phyloP scores from a whole-genome alignment of 2,888 invertebrate genomes.

The Thymelicus acteon region DNA sequence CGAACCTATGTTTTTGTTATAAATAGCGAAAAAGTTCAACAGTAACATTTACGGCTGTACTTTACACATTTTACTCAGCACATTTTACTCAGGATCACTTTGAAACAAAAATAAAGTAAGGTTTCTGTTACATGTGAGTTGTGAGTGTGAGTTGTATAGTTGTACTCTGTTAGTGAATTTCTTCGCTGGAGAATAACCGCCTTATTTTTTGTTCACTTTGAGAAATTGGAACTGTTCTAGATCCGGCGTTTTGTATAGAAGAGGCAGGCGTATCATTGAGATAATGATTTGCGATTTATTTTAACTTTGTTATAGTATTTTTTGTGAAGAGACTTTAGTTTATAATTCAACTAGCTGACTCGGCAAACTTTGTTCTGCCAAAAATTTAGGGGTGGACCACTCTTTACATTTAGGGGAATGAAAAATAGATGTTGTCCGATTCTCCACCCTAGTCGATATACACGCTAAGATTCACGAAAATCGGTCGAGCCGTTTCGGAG shows the following conservation, averaged over 20 bases:
- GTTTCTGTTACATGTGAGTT: constrained; percentile 5
- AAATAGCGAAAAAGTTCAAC: background rate
- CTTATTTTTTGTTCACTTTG: background rate
- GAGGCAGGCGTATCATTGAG: background rate
- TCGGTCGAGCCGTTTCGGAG: too few relatives aligned
- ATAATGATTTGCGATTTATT: too few relatives aligned
- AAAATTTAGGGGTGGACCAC: too few relatives aligned
- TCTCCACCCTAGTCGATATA: too few relatives aligned
- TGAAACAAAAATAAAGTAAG: constrained; percentile 4
- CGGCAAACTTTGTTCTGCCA: too few relatives aligned
- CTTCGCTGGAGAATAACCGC: background rate
- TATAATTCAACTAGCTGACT: too few relatives aligned
- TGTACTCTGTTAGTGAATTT: constrained; percentile 1
- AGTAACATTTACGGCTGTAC: background rate
- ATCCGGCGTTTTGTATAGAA: background rate
- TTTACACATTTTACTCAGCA: background rate
- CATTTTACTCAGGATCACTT: background rate
- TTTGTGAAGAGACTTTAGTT: too few relatives aligned
- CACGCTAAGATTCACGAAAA: too few relatives aligned
- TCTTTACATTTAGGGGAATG: too few relatives aligned
- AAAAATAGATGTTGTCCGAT: too few relatives aligned
- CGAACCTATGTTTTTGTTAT: background rate
- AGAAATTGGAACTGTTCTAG: background rate
- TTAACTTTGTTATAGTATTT: too few relatives aligned
- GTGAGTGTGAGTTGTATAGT: too few relatives aligned